Base-by-base conservation (phyloP, 2,888 invertebrate genomes). In the Chymomyza caudatula region DNA sequence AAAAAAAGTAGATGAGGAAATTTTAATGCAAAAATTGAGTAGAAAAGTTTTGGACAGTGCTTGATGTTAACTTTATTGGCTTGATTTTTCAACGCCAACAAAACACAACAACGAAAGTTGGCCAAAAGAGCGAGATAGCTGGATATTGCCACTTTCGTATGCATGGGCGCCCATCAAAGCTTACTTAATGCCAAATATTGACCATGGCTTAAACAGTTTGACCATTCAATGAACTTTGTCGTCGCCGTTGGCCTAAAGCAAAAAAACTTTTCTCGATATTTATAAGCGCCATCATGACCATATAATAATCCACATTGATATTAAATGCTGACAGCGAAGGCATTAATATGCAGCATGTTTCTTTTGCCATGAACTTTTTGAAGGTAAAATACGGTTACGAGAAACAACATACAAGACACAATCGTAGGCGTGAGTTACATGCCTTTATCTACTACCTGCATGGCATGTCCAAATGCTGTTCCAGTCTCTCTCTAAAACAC, bases 111-210 rank as follows among this genome's bases (percentile, higher is more conserved):
- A 47, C 4, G 5, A 0, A 2, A 23, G n/a, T 5, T 51, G 51
- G 51, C 13, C 20, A 20, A 11, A 37, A 37, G 11, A 37, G 29
- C 51, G 20, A 51, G 51, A 19, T 19, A 47, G 6, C 65, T 53
- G 49, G 43, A n/a, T n/a, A n/a, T 62, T 60, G 65, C 65, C 68
- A 74, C 77, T 82, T 82, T 68, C 79, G 78, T 82, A 84, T 82
- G 82, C 82, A 82, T 82, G 82, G 76, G 70, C 23, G 73, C 69
- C 69, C 76, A 69, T 82, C 85, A 82, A 82, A 82, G 82, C 85
- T 71, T 68, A 85, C 85, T 82, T 82, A 82, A 85, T 82, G 74
- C 81, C 62, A 63, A 69, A 74, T 71, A 85, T 79, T 77, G 79
- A 63, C 57, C 68, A 23, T 23, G 74, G 74, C 77, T 73, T 77